Base-by-base conservation (phyloP, 2,113 vertebrate genomes). In the Mesocricetus auratus region DNA sequence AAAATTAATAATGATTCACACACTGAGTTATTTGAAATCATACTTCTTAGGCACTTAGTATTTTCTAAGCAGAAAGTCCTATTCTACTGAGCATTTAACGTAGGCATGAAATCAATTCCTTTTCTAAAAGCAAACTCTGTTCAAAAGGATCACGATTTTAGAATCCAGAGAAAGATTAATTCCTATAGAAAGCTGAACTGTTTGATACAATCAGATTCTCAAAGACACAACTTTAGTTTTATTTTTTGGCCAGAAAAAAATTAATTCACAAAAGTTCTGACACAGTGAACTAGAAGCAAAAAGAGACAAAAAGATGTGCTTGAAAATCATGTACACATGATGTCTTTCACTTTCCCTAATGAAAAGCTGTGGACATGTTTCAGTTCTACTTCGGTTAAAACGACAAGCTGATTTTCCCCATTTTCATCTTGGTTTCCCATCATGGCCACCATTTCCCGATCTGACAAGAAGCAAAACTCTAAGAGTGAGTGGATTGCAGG, bases 31-130 rank as follows among this genome's bases (percentile, higher is more conserved):
- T 88, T 95, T 90, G n/a, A 94, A 87, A 85, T 94, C 15, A 85
- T 71, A 94, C 68, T 66, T 94, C 69, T 90, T 92, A 9, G 62
- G 74, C 21, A 77, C 19, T 79, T 69, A 13, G 71, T 73, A 47
- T 90, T 96, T 85, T 56, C 45, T 45, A 2, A 88, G 53, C 13
- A 96, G 45, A 74, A 94, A 96, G 89, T 87, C 24, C 45, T 95
- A 36, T 62, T 58, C 12, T 89, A 75, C 10, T 68, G 36, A 69
- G 7, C 69, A 93, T 79, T 94, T 90, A 64, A 79, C 92, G 92
- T 78, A 92, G 21, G 15, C 75, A 81, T 75, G 10, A 96, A 90
- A 83, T 87, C 88, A 92, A 78, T 78, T 92, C 15, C 33, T 50
- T 94, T 92, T 77, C 86, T 79, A 58, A 71, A 94, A 39, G 45